Percentiles rank a stretch among this genome's conserved stretches.
Conservation (phyloP, 2,797 vertebrate genomes). For the Pogonophryne albipinna region DNA sequence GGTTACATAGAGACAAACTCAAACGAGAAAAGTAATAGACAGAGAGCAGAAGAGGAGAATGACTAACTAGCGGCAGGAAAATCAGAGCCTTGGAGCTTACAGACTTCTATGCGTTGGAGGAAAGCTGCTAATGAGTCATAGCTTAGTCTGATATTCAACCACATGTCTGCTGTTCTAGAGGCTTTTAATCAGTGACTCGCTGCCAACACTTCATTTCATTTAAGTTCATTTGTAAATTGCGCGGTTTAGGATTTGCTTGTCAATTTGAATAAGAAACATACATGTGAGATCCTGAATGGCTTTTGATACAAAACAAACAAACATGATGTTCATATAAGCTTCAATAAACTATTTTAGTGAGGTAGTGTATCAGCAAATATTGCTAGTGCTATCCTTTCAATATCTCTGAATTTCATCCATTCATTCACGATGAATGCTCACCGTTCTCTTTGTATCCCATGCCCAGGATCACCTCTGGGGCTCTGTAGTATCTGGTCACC, state of each 20-base stretch:
- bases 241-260: conserved; percentile 10
- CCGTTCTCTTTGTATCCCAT: conserved; percentile 99
- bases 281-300: neutral
- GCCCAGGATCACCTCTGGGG: conserved; percentile 97
- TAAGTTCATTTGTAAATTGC: conserved; percentile 19
- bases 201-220: conserved; percentile 38
- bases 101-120: conserved; percentile 49
- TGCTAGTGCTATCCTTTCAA: neutral
- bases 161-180: conserved; percentile 39
- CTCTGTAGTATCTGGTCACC: conserved; percentile 99
- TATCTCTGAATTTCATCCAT: neutral
- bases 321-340: neutral
- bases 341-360: neutral
- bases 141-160: conserved; percentile 44
- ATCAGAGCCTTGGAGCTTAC: conserved; percentile 46
- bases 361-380: neutral
- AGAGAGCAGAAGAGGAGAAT: conserved; percentile 29
- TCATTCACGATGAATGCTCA: conserved; percentile 74
- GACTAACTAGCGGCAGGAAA: conserved; percentile 55
- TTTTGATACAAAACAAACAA: neutral
- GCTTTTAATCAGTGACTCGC: conserved; percentile 57
- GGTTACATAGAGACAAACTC: conserved; percentile 40
- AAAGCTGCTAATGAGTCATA: conserved; percentile 59
- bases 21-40: conserved; percentile 44
- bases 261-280: neutral